These are phyloP conservation scores for Bombus breviceps DNA, from an alignment of 1,140 invertebrate genomes.

Conservation along the genomic window DNA sequence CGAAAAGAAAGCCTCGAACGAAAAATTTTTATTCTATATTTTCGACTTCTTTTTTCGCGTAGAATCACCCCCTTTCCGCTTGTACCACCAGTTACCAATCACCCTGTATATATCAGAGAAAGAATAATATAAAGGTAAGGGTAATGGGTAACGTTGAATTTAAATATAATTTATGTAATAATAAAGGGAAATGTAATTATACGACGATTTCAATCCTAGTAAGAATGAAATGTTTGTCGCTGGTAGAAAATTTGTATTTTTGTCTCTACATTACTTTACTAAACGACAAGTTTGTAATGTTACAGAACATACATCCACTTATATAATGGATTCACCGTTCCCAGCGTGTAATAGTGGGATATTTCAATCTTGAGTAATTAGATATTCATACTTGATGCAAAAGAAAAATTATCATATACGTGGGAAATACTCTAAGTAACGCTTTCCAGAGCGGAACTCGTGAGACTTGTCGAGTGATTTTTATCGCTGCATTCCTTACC, in stretches of 20 bases:
- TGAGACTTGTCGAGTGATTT: conserved; percentile 57
- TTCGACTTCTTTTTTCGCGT: too few relatives aligned
- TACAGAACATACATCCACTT: too few relatives aligned
- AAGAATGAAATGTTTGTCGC: too few relatives aligned
- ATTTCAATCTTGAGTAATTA: conserved; percentile 19
- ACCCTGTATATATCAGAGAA: too few relatives aligned
- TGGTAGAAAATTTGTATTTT: neutral
- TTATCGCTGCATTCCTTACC: conserved; percentile 49
- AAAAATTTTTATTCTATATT: too few relatives aligned
- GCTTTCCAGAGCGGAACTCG: conserved; percentile 54
- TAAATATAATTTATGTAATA: neutral
- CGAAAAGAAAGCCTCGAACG: too few relatives aligned
- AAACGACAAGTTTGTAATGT: neutral
- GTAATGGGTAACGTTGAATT: neutral
- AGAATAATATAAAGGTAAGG: neutral
- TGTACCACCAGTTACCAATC: too few relatives aligned
- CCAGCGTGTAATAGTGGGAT: neutral
- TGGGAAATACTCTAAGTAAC: conserved; percentile 57
- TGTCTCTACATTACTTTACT: neutral
- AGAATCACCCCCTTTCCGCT: too few relatives aligned
- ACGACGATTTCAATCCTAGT: too few relatives aligned
- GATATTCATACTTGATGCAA: conserved; percentile 7
- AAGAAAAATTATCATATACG: conserved; percentile 55
- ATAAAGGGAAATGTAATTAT: neutral
- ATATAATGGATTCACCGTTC: too few relatives aligned